These are phyloP conservation scores for Pilophorus perplexus DNA, from an alignment of 2,888 invertebrate species.

Conservation along the genomic window DNA sequence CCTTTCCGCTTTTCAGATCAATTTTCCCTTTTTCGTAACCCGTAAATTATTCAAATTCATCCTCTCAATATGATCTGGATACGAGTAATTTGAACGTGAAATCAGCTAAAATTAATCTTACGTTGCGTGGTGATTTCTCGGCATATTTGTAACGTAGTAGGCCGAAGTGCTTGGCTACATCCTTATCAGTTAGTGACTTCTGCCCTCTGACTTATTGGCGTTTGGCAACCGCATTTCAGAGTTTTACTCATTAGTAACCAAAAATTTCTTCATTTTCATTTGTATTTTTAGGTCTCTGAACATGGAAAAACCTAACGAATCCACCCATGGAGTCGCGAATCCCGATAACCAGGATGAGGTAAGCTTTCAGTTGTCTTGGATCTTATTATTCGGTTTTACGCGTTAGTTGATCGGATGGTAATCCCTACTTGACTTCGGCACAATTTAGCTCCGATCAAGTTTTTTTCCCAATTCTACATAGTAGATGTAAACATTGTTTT, in stretches of 20 bases:
- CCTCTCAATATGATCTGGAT: background rate
- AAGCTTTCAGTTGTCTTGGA: background rate
- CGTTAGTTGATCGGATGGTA: no score
- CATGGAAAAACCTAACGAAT: conserved; percentile 20
- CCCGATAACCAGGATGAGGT: conserved; percentile 6
- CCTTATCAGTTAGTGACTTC: background rate
- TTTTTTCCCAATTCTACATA: no score
- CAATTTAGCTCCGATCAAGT: background rate
- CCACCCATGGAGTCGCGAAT: conserved; percentile 2
- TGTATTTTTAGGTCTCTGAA: no score
- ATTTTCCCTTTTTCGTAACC: background rate
- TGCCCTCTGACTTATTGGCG: no score
- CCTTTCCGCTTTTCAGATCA: background rate
- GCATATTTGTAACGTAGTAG: no score
- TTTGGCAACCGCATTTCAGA: no score
- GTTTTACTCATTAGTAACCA: no score
- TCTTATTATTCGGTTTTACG: background rate
- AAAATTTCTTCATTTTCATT: no score
- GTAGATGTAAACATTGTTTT: background rate
- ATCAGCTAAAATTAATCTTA: background rate
- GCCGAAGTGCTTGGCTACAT: no score
- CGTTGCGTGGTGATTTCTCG: background rate
- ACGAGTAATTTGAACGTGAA: background rate
- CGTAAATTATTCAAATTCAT: no score
- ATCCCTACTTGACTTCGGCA: background rate